These are phyloP conservation scores for Dolichotis patagonum DNA, from an alignment of 2,113 vertebrate genomes.

Conservation along the genomic window DNA sequence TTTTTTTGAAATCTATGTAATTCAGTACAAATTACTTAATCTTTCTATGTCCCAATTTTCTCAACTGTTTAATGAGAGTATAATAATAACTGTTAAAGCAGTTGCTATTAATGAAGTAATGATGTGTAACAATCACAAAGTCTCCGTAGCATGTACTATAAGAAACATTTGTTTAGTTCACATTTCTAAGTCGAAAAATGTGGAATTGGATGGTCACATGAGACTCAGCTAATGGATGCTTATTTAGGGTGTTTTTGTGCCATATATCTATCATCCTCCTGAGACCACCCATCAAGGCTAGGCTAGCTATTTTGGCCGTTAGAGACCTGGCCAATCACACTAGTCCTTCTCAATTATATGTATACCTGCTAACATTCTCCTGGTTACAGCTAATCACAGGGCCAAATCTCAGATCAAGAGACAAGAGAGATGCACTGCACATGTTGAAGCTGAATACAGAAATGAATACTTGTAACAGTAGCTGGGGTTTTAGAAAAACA, in stretches of 20 bases:
- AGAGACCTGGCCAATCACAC: background rate
- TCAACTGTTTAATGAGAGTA: background rate
- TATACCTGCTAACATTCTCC: background rate
- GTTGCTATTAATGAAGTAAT: background rate
- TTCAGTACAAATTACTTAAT: slow-evolving; percentile 23
- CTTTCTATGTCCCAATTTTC: background rate
- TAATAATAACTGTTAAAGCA: background rate
- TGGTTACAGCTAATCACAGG: background rate
- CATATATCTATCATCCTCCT: background rate
- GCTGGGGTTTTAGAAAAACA: background rate
- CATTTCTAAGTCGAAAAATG: background rate
- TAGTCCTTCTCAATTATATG: background rate
- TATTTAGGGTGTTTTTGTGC: background rate
- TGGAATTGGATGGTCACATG: background rate
- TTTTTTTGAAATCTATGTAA: background rate
- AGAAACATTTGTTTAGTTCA: background rate
- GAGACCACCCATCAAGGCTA: background rate
- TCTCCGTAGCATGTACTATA: background rate
- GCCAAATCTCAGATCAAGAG: background rate
- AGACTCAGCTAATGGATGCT: background rate
- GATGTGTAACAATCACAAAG: background rate
- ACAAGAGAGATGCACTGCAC: background rate
- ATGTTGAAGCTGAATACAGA: background rate
- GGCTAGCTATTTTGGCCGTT: background rate
- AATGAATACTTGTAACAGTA: background rate